Percentiles rank a stretch among this genome's conserved stretches.
These are phyloP conservation scores for Caenorhabditis afra DNA, from an alignment of 2,888 invertebrate genomes.

Conservation along the genomic window DNA sequence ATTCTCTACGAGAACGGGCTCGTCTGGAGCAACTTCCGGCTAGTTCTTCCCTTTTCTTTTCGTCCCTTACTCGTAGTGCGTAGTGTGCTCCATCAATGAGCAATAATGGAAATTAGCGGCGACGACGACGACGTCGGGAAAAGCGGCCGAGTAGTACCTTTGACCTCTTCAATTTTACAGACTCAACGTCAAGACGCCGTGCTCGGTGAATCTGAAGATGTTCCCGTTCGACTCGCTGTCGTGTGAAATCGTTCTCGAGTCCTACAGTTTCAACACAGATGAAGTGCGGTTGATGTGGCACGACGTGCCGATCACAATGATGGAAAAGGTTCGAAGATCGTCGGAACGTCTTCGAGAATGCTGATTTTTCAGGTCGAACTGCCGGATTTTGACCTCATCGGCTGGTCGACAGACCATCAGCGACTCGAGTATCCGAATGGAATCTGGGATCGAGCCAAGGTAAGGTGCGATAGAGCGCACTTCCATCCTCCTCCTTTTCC, in stretches of 20 bases:
- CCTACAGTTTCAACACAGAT: constrained; percentile 80
- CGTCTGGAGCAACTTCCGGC: constrained; percentile 80
- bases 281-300: constrained; percentile 80
- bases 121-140: too few species aligned
- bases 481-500: background rate
- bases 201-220: constrained; percentile 76
- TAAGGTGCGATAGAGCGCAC: constrained; percentile 7
- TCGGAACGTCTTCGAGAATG: too few species aligned
- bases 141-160: too few species aligned
- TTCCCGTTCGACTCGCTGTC: constrained; percentile 80
- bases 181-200: constrained; percentile 80
- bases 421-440: constrained; percentile 80
- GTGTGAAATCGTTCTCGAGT: constrained; percentile 77
- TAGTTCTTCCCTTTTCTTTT: constrained; percentile 1
- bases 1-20: constrained; percentile 80
- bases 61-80: background rate
- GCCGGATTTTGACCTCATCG: constrained; percentile 80
- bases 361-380: constrained; percentile 75
- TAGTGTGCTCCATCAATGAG: background rate
- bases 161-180: constrained; percentile 58
- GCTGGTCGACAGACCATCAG: constrained; percentile 79
- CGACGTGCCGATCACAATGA: constrained; percentile 80
- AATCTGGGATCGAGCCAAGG: constrained; percentile 78
- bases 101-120: background rate
- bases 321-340: constrained; percentile 79